These are phyloP conservation scores for Oreohelix idahoensis DNA, from an alignment of 1,140 invertebrate species.

Conservation along the genomic window DNA sequence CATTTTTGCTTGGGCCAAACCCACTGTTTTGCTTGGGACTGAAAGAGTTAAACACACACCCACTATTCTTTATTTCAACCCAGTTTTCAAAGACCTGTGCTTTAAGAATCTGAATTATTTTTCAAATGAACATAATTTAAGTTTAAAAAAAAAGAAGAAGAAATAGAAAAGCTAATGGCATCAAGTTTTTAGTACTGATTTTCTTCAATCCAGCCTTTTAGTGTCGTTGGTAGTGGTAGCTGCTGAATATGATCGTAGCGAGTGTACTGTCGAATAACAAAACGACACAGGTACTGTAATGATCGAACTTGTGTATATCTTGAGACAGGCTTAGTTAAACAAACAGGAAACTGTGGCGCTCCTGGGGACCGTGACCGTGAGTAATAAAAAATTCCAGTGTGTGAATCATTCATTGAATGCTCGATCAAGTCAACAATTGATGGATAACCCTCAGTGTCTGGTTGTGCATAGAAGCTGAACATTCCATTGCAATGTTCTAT, in stretches of 20 bases:
- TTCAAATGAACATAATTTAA: too few relatives aligned
- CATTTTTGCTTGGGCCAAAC: too few relatives aligned
- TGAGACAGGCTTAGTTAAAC: conserved; percentile 83
- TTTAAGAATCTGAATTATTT: too few relatives aligned
- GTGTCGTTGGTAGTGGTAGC: conserved; percentile 80
- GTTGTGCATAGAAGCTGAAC: conserved; percentile 80
- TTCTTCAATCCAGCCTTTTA: conserved; percentile 77
- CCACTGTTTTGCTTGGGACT: too few relatives aligned
- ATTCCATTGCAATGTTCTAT: conserved; percentile 81
- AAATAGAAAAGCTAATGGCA: too few relatives aligned
- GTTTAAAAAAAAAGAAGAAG: too few relatives aligned
- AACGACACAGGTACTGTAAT: conserved; percentile 83
- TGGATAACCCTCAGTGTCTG: conserved; percentile 79
- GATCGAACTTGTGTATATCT: conserved; percentile 83
- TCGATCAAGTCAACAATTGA: conserved; percentile 82
- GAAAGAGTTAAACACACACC: too few relatives aligned
- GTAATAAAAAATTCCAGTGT: conserved; percentile 82
- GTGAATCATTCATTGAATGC: conserved; percentile 81
- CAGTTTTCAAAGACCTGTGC: too few relatives aligned
- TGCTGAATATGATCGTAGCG: conserved; percentile 82
- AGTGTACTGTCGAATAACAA: conserved; percentile 83
- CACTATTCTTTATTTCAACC: too few relatives aligned
- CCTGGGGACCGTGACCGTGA: conserved; percentile 80
- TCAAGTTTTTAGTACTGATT: conserved; percentile 69
- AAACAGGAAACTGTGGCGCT: conserved; percentile 81